Conservation (phyloP, 2,888 invertebrate genomes). For the Apodemia zela region DNA sequence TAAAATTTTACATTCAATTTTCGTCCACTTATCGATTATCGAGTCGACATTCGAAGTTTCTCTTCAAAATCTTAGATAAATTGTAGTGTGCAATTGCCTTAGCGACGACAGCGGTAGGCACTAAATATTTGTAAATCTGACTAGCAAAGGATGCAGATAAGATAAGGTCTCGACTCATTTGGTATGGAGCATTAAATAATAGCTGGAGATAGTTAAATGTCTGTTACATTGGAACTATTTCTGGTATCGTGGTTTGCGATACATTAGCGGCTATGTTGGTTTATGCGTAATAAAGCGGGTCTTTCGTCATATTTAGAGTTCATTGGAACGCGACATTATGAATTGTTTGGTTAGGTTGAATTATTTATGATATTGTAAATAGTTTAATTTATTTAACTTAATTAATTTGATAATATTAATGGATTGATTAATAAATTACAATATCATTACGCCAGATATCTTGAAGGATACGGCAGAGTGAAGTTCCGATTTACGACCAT, state of each 20-base stretch:
- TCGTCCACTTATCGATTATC: too few species aligned
- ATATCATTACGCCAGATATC: too few species aligned
- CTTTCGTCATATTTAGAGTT: neutral
- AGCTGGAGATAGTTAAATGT: conserved; percentile 22
- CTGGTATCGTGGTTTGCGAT: neutral
- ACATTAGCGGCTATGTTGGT: neutral
- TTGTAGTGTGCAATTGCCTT: conserved; percentile 12
- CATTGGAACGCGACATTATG: neutral
- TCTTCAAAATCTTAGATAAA: neutral
- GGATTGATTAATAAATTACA: too few species aligned
- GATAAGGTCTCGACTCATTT: conserved; percentile 27
- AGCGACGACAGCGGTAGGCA: conserved; percentile 19
- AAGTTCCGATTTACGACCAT: too few species aligned
- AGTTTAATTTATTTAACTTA: too few species aligned
- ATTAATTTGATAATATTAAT: too few species aligned
- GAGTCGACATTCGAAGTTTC: too few species aligned
- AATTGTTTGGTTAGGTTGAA: neutral
- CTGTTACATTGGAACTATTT: conserved; percentile 3
- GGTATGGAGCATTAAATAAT: conserved; percentile 25
- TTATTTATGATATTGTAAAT: neutral
- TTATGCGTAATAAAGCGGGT: neutral
- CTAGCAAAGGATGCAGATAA: conserved; percentile 31
- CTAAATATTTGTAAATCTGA: conserved; percentile 34
- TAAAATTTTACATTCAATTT: too few species aligned
- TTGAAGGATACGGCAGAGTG: too few species aligned